These are phyloP conservation scores for Drosophila peninsularis DNA, from an alignment of 2,888 invertebrate species.

Conservation along the genomic window DNA sequence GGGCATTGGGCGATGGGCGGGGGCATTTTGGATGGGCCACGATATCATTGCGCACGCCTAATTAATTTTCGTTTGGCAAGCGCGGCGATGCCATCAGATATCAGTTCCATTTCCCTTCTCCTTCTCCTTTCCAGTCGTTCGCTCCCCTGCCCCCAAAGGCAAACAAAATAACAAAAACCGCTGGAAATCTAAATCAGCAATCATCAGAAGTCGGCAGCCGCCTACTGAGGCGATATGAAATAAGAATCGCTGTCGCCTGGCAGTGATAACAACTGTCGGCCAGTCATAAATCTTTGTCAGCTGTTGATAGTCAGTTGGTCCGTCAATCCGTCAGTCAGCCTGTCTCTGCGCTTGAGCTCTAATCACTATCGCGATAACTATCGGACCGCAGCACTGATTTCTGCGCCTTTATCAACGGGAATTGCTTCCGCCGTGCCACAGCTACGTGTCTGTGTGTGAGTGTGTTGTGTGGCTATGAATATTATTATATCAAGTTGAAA, in stretches of 20 bases:
- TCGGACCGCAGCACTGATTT: conserved; percentile 52
- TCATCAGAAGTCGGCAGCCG: conserved; percentile 33
- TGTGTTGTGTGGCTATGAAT: conserved; percentile 14
- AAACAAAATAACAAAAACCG: background rate
- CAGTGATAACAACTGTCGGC: conserved; percentile 40
- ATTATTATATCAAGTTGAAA: conserved; percentile 41
- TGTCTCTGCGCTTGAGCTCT: conserved; percentile 18
- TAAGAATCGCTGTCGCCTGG: conserved; percentile 57
- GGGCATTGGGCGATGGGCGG: background rate
- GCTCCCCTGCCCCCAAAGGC: conserved; percentile 5
- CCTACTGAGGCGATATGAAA: conserved; percentile 29
- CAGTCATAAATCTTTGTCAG: conserved; percentile 20
- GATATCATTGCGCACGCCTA: conserved; percentile 58
- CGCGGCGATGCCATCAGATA: conserved; percentile 53
- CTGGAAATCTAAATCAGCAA: conserved; percentile 57
- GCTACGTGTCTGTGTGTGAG: background rate
- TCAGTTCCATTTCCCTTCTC: conserved; percentile 51
- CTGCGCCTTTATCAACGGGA: conserved; percentile 33
- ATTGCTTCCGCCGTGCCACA: conserved; percentile 42
- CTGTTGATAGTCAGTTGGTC: conserved; percentile 60
- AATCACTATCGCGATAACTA: conserved; percentile 56
- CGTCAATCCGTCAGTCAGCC: conserved; percentile 55
- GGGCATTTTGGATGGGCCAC: conserved; percentile 8
- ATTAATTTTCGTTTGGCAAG: conserved; percentile 58
- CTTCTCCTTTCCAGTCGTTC: background rate